These are phyloP conservation scores for Gandaritis pyraliata DNA, from an alignment of 2,888 invertebrate genomes.

Conservation along the genomic window DNA sequence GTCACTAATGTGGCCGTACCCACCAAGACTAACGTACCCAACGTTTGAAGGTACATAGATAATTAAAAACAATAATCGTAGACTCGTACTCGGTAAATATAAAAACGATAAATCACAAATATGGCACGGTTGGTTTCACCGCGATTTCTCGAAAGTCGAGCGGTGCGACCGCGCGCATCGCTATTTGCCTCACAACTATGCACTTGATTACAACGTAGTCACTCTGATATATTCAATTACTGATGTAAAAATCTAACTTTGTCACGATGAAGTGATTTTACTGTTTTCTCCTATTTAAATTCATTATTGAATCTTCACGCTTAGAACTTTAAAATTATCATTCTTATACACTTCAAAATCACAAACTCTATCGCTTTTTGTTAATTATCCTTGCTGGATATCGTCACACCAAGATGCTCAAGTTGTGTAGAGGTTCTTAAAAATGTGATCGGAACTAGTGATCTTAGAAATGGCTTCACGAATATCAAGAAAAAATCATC, in stretches of 20 bases:
- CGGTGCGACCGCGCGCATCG: conserved; percentile 72
- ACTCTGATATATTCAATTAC: conserved; percentile 59
- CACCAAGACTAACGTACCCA: too few relatives aligned
- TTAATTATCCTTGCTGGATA: too few relatives aligned
- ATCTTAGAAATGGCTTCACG: too few relatives aligned
- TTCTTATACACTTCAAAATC: too few relatives aligned
- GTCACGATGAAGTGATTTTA: conserved; percentile 52
- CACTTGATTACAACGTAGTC: conserved; percentile 72
- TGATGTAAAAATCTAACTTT: conserved; percentile 57
- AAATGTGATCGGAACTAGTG: too few relatives aligned
- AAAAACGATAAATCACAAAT: conserved; percentile 36
- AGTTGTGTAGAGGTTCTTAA: too few relatives aligned
- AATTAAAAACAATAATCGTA: background rate
- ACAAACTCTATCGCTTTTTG: too few relatives aligned
- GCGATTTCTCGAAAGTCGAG: conserved; percentile 74
- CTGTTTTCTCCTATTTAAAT: background rate
- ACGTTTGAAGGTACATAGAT: too few relatives aligned
- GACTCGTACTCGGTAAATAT: background rate
- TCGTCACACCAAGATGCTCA: too few relatives aligned
- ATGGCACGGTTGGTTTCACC: conserved; percentile 74
- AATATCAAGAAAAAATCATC: too few relatives aligned
- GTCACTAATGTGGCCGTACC: too few relatives aligned
- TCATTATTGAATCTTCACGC: background rate
- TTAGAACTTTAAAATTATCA: too few relatives aligned
- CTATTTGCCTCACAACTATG: conserved; percentile 68